These are phyloP conservation scores for Andrena camellia DNA, from an alignment of 2,888 invertebrate genomes.

Conservation along the genomic window DNA sequence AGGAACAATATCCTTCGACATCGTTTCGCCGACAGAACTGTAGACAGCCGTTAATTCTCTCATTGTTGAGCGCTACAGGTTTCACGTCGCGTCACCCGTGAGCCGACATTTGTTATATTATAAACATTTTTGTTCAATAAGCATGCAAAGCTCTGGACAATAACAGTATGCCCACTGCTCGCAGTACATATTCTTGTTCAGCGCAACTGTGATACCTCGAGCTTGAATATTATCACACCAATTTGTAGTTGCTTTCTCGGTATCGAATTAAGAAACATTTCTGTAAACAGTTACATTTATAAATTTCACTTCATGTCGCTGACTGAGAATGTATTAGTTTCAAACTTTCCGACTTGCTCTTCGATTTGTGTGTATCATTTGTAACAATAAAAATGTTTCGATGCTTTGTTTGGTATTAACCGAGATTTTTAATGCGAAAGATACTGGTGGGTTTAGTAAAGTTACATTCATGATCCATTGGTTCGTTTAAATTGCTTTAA, in stretches of 20 bases:
- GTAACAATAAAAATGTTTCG: background rate
- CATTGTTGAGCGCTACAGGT: background rate
- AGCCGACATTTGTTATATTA: slow-evolving; percentile 25
- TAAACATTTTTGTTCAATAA: slow-evolving; percentile 31
- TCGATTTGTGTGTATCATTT: background rate
- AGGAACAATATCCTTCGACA: slow-evolving; percentile 26
- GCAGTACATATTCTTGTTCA: slow-evolving; percentile 29
- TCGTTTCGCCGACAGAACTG: slow-evolving; percentile 25
- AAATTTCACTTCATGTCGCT: slow-evolving; percentile 17
- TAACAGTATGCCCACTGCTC: slow-evolving; percentile 11
- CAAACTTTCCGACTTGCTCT: background rate
- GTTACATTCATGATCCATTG: too few relatives aligned
- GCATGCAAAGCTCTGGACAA: background rate
- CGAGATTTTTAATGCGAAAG: background rate
- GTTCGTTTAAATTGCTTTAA: too few relatives aligned
- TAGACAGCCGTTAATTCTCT: slow-evolving; percentile 8
- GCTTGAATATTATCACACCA: slow-evolving; percentile 2
- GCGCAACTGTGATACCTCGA: slow-evolving; percentile 29
- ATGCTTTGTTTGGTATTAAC: background rate
- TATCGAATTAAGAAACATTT: slow-evolving; percentile 18
- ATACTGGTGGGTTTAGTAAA: background rate
- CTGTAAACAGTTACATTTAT: slow-evolving; percentile 26
- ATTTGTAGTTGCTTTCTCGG: slow-evolving; percentile 19
- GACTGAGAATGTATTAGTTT: background rate
- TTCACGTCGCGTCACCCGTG: slow-evolving; percentile 2